Evolutionary conservation across 2,888 invertebrate species (phyloP), one percentile per base, ranked within the genome.

Genomic region (Erannis defoliaria): DNA sequence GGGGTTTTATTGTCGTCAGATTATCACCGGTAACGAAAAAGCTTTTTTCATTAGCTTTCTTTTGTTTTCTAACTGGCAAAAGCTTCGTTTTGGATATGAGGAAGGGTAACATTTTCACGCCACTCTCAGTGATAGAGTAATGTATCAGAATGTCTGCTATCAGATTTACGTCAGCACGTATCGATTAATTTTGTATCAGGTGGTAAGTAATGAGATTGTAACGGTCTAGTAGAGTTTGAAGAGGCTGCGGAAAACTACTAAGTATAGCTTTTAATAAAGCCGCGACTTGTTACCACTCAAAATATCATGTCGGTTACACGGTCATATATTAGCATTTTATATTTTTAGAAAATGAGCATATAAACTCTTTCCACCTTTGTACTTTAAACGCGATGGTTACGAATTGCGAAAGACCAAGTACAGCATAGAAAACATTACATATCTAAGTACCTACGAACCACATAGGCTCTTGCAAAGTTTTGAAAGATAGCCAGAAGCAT

Each of bases 1-100:
- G 80, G 0, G 77, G 72, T 70, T 85, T 89, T 1, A 70, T 43
- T 8, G 83, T 70, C 0, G 64, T 53, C 33, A 85, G 72, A 64
- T 85, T 86, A 64, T 88, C 86, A 14, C 84, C 81, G 0, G 80
- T 76, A 3, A 84, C 78, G 26, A 73, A 78, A 33, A 83, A 78
- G 64, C 77, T 82, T 33, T 80, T 86, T 6, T 84, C 83, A 63
- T 80, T 81, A 0, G 14, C 62, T 58, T 73, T 76, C 35, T n/a
- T n/a, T n/a, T n/a, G n/a, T 61, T 79, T 86, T 59, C 77, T 86
- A 16, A 79, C 71, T 37, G 89, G 82, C 19, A 90, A 57, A 1
- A 90, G 69, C 74, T 88, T 89, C 0, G 89, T 85, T 74, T 90
- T 89, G 0, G 90, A 89, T 74, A 90, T 83, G 31, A 90, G 62